Base-by-base conservation (phyloP, 2,113 vertebrate species). In the Actenoides hombroni region DNA sequence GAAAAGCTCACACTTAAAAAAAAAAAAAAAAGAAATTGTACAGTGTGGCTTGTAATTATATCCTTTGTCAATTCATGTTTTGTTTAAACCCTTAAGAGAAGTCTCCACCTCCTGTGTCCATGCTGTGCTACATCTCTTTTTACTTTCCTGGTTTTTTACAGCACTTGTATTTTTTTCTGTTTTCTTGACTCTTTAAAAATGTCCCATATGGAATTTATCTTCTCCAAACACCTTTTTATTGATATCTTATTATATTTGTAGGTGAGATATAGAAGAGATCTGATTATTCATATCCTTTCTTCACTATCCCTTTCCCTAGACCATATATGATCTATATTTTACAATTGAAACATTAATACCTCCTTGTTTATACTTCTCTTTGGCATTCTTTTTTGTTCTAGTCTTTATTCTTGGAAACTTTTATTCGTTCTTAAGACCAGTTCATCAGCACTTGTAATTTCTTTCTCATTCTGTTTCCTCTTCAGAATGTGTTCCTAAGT, bases 21-120 rank as follows among this genome's bases (percentile, higher is more conserved):
- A 64, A 60, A n/a, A 60, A 69, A 64, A 65, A 64, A 56, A 37
- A 37, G 18, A 31, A 46, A 10, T 81, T 80, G 16, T 88, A 26
- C 16, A 28, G 5, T 60, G 11, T 82, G 59, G 13, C 46, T 21
- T 74, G 21, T 68, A 51, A 28, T 76, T 75, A 5, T 59, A 48
- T 78, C 29, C 35, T 51, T 79, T 89, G 53, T 79, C 26, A 53
- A 12, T 85, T 86, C 24, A 8, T 39, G 2, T 49, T 94, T 48
- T 44, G 5, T 44, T 84, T 86, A 79, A 86, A 81, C 9, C 46
- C 15, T 33, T 64, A 12, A 70, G 46, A 29, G 49, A 37, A 39
- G 8, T 63, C 39, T 80, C 12, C 13, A 10, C 26, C 49, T 60
- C 29, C 14, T 63, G 3, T 7, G 0, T 39, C 44, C 0, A 0